Percentiles rank a stretch among this genome's conserved stretches.
These are phyloP conservation scores for Drosophila arizonae DNA, from an alignment of 1,140 invertebrate genomes.

Conservation along the genomic window DNA sequence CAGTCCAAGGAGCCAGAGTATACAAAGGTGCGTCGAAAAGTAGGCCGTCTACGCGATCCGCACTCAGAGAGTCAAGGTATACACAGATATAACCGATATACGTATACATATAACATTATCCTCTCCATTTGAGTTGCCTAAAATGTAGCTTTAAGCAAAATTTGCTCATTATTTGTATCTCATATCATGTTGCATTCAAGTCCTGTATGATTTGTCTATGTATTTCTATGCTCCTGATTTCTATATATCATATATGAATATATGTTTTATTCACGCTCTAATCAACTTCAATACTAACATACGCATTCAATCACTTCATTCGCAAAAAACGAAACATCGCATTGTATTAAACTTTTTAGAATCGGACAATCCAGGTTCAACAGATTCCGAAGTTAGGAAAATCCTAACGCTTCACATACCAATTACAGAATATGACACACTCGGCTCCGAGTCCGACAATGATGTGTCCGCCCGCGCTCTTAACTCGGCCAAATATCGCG, in stretches of 20 bases:
- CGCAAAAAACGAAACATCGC: slow-evolving; percentile 70
- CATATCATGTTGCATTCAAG: slow-evolving; percentile 25
- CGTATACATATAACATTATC: slow-evolving; percentile 1
- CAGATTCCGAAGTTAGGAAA: slow-evolving; percentile 94
- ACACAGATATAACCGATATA: slow-evolving; percentile 11
- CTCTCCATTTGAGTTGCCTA: slow-evolving; percentile 12
- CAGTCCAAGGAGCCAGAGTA: slow-evolving; percentile 91
- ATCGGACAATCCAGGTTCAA: slow-evolving; percentile 93
- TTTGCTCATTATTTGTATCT: slow-evolving; percentile 40
- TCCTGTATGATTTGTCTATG: slow-evolving; percentile 12
- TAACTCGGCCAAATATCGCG: slow-evolving; percentile 85
- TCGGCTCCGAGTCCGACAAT: slow-evolving; percentile 89
- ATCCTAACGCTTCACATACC: slow-evolving; percentile 93
- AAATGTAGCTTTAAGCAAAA: slow-evolving; percentile 66
- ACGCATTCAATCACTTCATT: slow-evolving; percentile 55
- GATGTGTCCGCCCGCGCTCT: slow-evolving; percentile 85
- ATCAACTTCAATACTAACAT: slow-evolving; percentile 50
- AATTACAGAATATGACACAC: slow-evolving; percentile 93
- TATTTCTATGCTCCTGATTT: neutral
- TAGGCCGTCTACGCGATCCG: slow-evolving; percentile 88
- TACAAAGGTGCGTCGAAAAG: slow-evolving; percentile 91
- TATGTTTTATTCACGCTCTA: neutral
- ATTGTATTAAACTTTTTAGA: slow-evolving; percentile 87
- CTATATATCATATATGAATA: slow-evolving; percentile 8
- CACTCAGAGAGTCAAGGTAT: slow-evolving; percentile 92